Base-by-base conservation (phyloP, 2,888 invertebrate genomes). In the Sphecodes monilicornis region DNA sequence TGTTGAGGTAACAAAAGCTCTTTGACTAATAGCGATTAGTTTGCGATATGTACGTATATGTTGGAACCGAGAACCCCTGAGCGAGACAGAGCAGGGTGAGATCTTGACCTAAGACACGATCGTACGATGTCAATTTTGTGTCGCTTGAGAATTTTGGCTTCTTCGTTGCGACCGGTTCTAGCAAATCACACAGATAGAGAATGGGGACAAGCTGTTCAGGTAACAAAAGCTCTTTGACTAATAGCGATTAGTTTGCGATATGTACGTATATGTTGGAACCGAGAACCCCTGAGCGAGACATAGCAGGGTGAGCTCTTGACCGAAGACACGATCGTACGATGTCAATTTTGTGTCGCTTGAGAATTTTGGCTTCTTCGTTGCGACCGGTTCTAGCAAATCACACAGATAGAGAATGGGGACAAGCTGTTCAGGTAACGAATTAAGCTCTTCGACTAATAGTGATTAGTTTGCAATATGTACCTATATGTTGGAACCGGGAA, bases 241-340 rank as follows among this genome's bases (percentile, higher is more conserved):
- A 64, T n/a, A 32, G 1, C 86, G 72, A 80, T 84, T 66, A 36
- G 68, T 22, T 83, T 76, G 13, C 18, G 32, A 22, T 26, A 39
- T 84, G 90, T 95, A 96, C 96, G 95, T 95, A 94, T 95, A 95
- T 74, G 94, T 90, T 92, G 97, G 97, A 92, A 97, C 96, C 73
- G 97, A 97, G 94, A 96, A 96, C 92, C 96, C 97, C 95, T 97
- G 97, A 82, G 97, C 97, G 93, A 97, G 97, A 95, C 97, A 97
- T 84, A 97, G 96, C 88, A 97, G 95, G 74, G 96, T 97, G 93
- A 97, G 96, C 92, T 96, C 96, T 92, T 96, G 96, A 89, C 96
- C 96, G 86, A 95, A 95, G 92, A 95, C 95, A 94, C 97, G 96
- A 93, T 96, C 96, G 94, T 97, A 97, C 94, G 96, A 96, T 90